These are phyloP conservation scores for Suillia variegata DNA, from an alignment of 2,888 invertebrate genomes.

Conservation along the genomic window DNA sequence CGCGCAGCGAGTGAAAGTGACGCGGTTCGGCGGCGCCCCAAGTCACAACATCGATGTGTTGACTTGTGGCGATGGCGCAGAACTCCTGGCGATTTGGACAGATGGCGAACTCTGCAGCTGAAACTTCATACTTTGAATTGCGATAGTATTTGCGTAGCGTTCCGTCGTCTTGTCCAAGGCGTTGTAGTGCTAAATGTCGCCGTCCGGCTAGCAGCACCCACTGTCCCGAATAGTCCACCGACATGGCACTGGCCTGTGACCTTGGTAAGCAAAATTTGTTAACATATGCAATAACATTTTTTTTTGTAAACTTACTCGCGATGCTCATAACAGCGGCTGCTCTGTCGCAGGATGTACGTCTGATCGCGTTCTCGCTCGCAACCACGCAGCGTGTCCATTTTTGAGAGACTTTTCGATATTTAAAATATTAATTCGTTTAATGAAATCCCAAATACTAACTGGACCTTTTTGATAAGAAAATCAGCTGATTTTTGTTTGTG, in stretches of 20 bases:
- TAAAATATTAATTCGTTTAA: too few species aligned
- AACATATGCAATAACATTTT: too few species aligned
- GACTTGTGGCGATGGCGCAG: slow-evolving; percentile 89
- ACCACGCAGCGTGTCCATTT: slow-evolving; percentile 47
- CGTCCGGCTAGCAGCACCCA: slow-evolving; percentile 85
- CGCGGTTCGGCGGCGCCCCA: slow-evolving; percentile 77
- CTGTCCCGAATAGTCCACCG: slow-evolving; percentile 76
- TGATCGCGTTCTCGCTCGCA: slow-evolving; percentile 42
- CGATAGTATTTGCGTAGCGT: slow-evolving; percentile 77
- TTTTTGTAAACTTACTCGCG: slow-evolving; percentile 72
- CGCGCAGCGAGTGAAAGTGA: slow-evolving; percentile 74
- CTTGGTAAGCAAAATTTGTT: too few species aligned
- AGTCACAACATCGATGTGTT: slow-evolving; percentile 83
- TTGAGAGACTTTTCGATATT: not conserved
- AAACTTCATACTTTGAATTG: slow-evolving; percentile 92
- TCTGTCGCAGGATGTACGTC: slow-evolving; percentile 51
- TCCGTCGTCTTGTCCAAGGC: slow-evolving; percentile 64
- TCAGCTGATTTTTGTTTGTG: too few species aligned
- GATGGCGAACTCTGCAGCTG: slow-evolving; percentile 91
- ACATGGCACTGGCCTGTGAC: slow-evolving; percentile 93
- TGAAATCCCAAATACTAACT: too few species aligned
- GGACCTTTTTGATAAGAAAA: too few species aligned
- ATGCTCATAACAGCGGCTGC: slow-evolving; percentile 68
- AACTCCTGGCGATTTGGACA: slow-evolving; percentile 76
- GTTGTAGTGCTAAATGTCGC: slow-evolving; percentile 77